These are phyloP conservation scores for Euthynnus affinis DNA, from an alignment of 2,797 vertebrate species.

Conservation along the genomic window DNA sequence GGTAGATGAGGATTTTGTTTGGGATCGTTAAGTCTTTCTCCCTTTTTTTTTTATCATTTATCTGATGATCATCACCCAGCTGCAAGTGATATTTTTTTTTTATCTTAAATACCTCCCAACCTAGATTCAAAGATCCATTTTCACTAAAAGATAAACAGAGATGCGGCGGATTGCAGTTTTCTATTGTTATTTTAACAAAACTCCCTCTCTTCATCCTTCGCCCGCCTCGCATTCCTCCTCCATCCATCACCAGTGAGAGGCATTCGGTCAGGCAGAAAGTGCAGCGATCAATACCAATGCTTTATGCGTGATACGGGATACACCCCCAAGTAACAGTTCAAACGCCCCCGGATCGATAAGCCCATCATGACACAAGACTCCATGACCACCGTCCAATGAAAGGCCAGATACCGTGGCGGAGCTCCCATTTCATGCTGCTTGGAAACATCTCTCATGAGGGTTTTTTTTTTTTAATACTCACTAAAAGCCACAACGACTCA, in stretches of 20 bases:
- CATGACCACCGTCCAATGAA: slow-evolving; percentile 48
- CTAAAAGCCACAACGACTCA: slow-evolving; percentile 48
- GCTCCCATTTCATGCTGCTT: slow-evolving; percentile 47
- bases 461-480: slow-evolving; percentile 22
- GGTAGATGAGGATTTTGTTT: slow-evolving; percentile 4
- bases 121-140: background rate
- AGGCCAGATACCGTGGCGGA: slow-evolving; percentile 23
- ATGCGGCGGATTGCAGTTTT: slow-evolving; percentile 11
- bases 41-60: background rate
- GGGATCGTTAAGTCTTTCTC: slow-evolving; percentile 9
- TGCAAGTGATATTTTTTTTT: background rate
- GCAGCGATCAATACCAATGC: slow-evolving; percentile 70
- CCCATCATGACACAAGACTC: slow-evolving; percentile 63
- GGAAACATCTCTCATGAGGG: slow-evolving; percentile 43
- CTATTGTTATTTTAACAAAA: slow-evolving; percentile 66
- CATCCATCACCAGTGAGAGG: slow-evolving; percentile 70
- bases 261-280: slow-evolving; percentile 50
- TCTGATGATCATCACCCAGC: background rate
- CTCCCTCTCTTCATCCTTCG: slow-evolving; percentile 55
- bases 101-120: background rate
- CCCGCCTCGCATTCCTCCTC: slow-evolving; percentile 60
- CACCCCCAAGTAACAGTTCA: slow-evolving; percentile 73
- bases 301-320: slow-evolving; percentile 78
- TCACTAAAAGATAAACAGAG: background rate
- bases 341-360: slow-evolving; percentile 70